Percentiles rank a stretch among this genome's conserved stretches.
Evolutionary conservation across 2,888 invertebrate genomes (phyloP).

Genomic region (Neoaliturus tenellus): DNA sequence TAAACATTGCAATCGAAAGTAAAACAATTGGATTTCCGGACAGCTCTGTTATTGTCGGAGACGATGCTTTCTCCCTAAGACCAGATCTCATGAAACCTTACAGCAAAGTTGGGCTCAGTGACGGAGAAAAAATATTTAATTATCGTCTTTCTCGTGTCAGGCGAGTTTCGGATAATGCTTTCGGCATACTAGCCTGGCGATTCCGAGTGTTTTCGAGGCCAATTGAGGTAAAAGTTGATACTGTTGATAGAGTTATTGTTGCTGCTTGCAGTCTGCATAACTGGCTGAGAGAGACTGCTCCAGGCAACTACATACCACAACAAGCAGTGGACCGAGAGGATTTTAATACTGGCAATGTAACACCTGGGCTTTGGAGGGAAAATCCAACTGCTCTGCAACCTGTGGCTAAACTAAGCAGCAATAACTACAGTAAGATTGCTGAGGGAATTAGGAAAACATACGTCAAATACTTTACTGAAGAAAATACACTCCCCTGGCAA

Average conservation of each 20-base stretch:
- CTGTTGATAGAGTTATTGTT: not conserved
- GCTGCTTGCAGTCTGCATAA: not conserved
- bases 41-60: not conserved
- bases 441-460: too few relatives aligned
- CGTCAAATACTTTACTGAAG: too few relatives aligned
- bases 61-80: not conserved
- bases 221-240: not conserved
- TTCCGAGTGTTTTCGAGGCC: not conserved
- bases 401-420: too few relatives aligned
- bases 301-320: not conserved
- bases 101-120: not conserved
- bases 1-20: constrained; percentile 11
- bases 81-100: not conserved
- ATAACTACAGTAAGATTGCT: too few relatives aligned
- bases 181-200: not conserved
- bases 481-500: too few relatives aligned
- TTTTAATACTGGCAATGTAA: not conserved
- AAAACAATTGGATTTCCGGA: not conserved
- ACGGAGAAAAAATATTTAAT: not conserved
- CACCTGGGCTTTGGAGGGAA: not conserved
- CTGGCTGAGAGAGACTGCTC: constrained; percentile 4
- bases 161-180: not conserved
- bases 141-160: not conserved
- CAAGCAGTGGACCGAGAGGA: not conserved
- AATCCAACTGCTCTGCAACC: too few relatives aligned